Conservation (phyloP, 2,797 vertebrate species). For the Phrynocephalus forsythii region DNA sequence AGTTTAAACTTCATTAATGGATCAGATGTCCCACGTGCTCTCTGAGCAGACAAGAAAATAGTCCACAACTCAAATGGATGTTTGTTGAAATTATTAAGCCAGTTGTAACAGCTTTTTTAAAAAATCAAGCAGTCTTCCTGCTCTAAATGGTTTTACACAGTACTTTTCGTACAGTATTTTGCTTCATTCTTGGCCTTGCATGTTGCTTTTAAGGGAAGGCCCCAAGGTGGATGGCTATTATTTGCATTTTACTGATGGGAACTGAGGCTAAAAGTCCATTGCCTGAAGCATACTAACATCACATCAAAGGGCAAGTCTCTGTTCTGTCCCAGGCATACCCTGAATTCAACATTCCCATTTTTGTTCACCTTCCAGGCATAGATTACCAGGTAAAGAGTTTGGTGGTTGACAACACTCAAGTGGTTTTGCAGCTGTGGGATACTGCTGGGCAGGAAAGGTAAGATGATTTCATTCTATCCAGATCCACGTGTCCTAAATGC, state of each 20-base stretch:
- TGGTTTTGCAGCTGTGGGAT: conserved; percentile 88
- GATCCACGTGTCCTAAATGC: too few relatives aligned
- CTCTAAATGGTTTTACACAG: neutral
- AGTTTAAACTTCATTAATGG: neutral
- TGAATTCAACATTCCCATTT: neutral
- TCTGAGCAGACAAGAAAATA: neutral
- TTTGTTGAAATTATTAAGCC: neutral
- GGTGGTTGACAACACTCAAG: conserved; percentile 76
- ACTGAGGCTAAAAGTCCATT: neutral
- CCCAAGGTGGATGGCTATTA: neutral
- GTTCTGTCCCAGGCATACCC: neutral
- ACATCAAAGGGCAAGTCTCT: neutral
- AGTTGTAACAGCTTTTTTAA: neutral
- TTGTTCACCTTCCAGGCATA: conserved; percentile 71
- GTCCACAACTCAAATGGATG: neutral
- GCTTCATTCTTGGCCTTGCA: neutral
- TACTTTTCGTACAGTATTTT: neutral
- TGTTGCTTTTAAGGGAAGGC: neutral
- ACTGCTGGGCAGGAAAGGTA: conserved; percentile 90
- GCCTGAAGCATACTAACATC: too few relatives aligned
- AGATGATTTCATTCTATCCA: conserved; percentile 14
- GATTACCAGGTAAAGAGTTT: conserved; percentile 87
- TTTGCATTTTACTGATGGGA: neutral
- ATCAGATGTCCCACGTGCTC: neutral
- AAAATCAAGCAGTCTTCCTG: neutral